Base-by-base conservation (phyloP, 1,140 invertebrate genomes). In the Drosophila subobscura region DNA sequence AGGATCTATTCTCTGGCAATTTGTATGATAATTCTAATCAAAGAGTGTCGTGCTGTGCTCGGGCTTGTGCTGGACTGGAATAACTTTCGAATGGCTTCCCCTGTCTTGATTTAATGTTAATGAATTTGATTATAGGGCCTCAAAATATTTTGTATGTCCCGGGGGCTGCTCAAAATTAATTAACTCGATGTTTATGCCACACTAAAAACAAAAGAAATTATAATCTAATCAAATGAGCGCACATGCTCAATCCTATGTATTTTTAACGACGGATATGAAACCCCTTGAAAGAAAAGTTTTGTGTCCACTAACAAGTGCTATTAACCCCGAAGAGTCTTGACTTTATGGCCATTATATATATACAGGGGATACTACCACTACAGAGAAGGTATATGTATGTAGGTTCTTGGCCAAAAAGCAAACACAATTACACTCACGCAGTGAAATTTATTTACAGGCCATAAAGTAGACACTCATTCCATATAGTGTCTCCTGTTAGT, bases 381-480 rank as follows among this genome's bases (percentile, higher is more conserved):
- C 8, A 8, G 29, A 33, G 8, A 8, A 20, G 44, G 57, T 33
- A 20, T 20, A 20, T 20, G 16, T 20, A 20, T 25, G 42, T 79
- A 57, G 60, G 64, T 65, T 55, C 64, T 58, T 70, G 68, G 64
- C 57, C 33, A 37, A 37, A 59, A 58, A 59, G 51, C 61, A 81
- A 81, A 85, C 80, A 84, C 72, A 84, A 76, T 80, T 77, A 70
- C 61, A 61, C 59, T 58, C 47, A 54, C 53, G 50, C 64, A 77
- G 63, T 67, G 50, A 77, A 80, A 77, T 80, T 86, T 84, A 73
- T 77, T 79, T 80, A 80, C 81, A 59, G 72, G 46, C 58, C 72
- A 86, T 80, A 79, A 83, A 72, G 57, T 78, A 75, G 66, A 66
- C 54, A 84, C 56, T 56, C 63, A 64, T 73, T 66, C 49, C 44